A percentile compares a stretch with the other conserved stretches of the same genome.
Evolutionary conservation across 2,888 invertebrate genomes (phyloP).

Genomic region (Hedychridium roseum): DNA sequence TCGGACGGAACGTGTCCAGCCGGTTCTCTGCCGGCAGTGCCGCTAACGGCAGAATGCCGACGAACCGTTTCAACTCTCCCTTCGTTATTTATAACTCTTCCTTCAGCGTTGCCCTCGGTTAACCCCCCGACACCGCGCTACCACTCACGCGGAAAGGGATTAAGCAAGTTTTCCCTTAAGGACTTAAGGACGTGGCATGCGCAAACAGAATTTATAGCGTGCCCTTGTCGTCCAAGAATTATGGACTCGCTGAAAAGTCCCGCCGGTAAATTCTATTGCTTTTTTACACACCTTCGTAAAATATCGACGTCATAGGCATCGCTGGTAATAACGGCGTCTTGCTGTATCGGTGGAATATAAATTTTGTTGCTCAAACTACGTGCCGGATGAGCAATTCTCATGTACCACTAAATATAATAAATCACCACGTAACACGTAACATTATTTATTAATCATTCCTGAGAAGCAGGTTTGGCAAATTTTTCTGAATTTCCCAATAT

Average conservation of each 20-base stretch:
- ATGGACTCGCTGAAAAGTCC: conserved; percentile 10
- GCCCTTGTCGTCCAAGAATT: conserved; percentile 16
- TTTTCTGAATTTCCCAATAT: too few species aligned
- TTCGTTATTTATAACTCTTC: conserved; percentile 45
- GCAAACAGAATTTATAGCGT: conserved; percentile 4
- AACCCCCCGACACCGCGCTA: conserved; percentile 13
- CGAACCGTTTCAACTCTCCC: conserved; percentile 20
- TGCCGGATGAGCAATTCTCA: too few species aligned
- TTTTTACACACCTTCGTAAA: too few species aligned
- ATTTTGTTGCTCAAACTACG: too few species aligned
- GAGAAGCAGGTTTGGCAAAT: too few species aligned
- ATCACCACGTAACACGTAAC: too few species aligned
- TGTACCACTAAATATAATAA: too few species aligned
- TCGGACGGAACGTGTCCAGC: conserved; percentile 42
- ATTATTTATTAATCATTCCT: too few species aligned
- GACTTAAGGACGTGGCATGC: conserved; percentile 12
- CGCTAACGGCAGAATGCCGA: neutral
- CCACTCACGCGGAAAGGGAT: conserved; percentile 31
- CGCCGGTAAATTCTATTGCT: too few species aligned
- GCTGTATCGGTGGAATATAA: too few species aligned
- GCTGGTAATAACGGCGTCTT: too few species aligned
- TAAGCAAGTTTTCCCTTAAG: conserved; percentile 16
- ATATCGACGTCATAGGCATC: too few species aligned
- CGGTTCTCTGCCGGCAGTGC: conserved; percentile 25
- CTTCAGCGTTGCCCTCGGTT: conserved; percentile 12